These are phyloP conservation scores for Taurulus bubalis DNA, from an alignment of 2,113 vertebrate species.

Conservation along the genomic window DNA sequence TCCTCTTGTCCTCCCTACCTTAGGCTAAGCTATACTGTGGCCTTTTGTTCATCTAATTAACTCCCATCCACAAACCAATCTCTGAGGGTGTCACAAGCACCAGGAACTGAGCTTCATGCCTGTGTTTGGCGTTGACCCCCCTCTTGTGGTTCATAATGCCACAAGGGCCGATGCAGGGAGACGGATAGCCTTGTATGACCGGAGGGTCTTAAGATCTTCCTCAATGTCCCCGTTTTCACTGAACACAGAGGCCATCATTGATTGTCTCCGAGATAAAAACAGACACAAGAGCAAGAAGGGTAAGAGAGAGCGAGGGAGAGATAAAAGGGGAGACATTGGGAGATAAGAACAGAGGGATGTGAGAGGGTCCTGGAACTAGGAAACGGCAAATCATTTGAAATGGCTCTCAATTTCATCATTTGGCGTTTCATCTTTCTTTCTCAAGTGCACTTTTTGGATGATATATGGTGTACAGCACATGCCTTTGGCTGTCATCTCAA, in stretches of 20 bases:
- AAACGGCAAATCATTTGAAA: conserved; percentile 46
- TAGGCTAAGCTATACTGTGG: conserved; percentile 15
- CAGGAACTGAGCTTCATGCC: not conserved
- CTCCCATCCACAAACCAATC: conserved; percentile 40
- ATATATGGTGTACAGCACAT: conserved; percentile 16
- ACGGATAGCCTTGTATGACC: conserved; percentile 19
- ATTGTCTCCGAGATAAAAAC: conserved; percentile 55
- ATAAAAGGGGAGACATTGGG: conserved; percentile 18
- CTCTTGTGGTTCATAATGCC: conserved; percentile 4
- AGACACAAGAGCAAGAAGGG: conserved; percentile 11
- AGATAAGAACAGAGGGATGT: conserved; percentile 40
- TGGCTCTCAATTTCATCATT: conserved; percentile 41
- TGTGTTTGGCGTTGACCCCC: conserved; percentile 42
- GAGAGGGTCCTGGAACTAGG: conserved; percentile 10
- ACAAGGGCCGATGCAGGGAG: conserved; percentile 1
- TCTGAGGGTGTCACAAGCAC: conserved; percentile 9
- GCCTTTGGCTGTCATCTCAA: conserved; percentile 38
- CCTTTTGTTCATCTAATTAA: conserved; percentile 16
- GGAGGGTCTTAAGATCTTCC: conserved; percentile 15
- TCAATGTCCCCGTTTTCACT: conserved; percentile 45
- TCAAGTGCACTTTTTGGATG: conserved; percentile 14
- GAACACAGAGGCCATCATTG: conserved; percentile 34
- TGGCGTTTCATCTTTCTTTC: conserved; percentile 52
- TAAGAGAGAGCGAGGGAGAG: conserved; percentile 13
- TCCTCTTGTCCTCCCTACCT: conserved; percentile 13